Base-by-base conservation (phyloP, 2,888 invertebrate species). In the Temnothorax unifasciatus region DNA sequence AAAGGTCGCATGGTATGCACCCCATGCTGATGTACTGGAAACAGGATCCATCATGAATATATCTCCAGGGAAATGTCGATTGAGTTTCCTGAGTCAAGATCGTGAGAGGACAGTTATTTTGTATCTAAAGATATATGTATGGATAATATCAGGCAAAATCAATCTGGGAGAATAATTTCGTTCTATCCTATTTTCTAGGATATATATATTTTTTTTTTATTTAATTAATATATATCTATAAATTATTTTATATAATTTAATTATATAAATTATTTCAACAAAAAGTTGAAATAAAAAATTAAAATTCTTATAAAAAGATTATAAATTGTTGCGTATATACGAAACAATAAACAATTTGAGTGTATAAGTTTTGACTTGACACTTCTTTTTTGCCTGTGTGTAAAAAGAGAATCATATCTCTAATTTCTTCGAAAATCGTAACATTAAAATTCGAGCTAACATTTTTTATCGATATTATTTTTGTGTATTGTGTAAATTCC, bases 21-120 rank as follows among this genome's bases (percentile, higher is more conserved):
- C 29, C 11, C 38, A 50, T 25, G 6, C 25, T 21, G 11, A 50
- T 52, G 25, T 21, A 52, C 15, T 38, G 76, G 63, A 64, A 64
- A 64, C 38, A 2, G 38, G 47, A 76, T 75, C 29, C 13, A 74
- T 74, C 59, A 41, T 15, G 21, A 63, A 38, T 47, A 38, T 47
- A 47, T 29, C 64, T 38, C 64, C 2, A 25, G 76, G n/a, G 64
- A 66, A 76, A 66, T 25, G 76, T 76, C 25, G 41, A 76, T 66
- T 25, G 52, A 76, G 64, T 52, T 75, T 75, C n/a, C 34, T n/a
- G 76, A 8, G 25, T 66, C 50, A 64, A 54, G 38, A 76, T 38
- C 25, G 50, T 34, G 50, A 52, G 21, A 76, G n/a, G 34, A 61
- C 21, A 29, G 18, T 63, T 75, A 75, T 61, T 50, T 75, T 11